Conservation (phyloP, 2,797 vertebrate species). For the Loriculus beryllinus region DNA sequence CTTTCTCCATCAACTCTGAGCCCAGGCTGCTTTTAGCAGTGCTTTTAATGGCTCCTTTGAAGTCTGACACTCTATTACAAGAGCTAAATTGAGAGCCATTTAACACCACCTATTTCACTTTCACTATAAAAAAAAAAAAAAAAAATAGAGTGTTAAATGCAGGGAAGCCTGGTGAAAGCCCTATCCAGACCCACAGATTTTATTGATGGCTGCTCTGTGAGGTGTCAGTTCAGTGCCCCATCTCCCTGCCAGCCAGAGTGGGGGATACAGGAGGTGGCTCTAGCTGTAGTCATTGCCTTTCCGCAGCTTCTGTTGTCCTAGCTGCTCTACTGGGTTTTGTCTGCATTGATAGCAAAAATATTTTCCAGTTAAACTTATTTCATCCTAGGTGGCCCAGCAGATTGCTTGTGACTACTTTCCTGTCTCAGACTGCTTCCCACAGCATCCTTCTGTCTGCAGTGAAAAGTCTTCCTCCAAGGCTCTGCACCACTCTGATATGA, state of each 20-base stretch:
- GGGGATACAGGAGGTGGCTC: neutral
- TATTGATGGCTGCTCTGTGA: neutral
- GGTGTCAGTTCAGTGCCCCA: neutral
- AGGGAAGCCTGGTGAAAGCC: neutral
- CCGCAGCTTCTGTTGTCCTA: neutral
- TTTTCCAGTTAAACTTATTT: neutral
- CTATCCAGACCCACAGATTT: neutral
- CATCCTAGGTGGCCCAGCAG: neutral
- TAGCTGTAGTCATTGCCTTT: neutral
- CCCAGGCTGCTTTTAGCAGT: neutral
- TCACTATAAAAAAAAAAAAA: neutral
- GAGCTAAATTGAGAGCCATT: neutral
- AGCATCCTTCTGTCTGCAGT: neutral
- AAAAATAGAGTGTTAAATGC: neutral
- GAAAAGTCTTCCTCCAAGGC: accelerated
- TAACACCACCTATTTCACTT: neutral
- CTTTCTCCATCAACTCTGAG: neutral
- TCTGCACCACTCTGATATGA: neutral
- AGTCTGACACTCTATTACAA: neutral
- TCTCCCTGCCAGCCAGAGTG: accelerated
- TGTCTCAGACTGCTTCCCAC: neutral
- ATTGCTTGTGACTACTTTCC: neutral
- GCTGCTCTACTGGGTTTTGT: neutral
- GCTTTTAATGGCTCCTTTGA: slow-evolving; percentile 22
- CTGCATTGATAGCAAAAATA: neutral